Conservation (phyloP, 2,113 vertebrate species). For the Nothocercus nigrocapillus region DNA sequence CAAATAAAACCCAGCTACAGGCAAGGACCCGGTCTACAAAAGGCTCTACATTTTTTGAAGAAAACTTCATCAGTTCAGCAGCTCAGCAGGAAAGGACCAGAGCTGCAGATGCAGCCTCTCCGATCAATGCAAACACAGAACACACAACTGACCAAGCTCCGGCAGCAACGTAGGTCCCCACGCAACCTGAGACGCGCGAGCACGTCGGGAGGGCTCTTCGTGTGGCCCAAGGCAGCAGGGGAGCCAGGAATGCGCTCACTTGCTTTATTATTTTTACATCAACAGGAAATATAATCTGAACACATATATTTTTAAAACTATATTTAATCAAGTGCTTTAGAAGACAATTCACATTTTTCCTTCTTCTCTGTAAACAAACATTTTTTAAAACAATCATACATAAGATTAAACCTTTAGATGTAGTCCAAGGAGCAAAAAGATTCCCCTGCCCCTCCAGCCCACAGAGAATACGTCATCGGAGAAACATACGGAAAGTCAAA, state of each 20-base stretch:
- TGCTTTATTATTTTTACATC: slow-evolving; percentile 55
- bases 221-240: neutral
- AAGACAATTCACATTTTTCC: neutral
- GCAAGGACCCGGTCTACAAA: neutral
- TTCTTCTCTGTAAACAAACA: neutral
- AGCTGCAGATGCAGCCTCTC: neutral
- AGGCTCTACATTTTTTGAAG: neutral
- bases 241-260: neutral
- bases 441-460: neutral
- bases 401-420: neutral
- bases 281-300: neutral
- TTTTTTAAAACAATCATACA: neutral
- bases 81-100: neutral
- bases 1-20: fast-evolving
- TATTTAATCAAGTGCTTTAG: slow-evolving; percentile 17
- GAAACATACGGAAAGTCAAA: neutral
- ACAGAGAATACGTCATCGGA: neutral
- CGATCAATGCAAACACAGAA: neutral
- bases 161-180: fast-evolving
- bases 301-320: slow-evolving; percentile 27
- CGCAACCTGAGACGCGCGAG: neutral
- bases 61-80: neutral
- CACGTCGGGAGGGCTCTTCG: neutral
- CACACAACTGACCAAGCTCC: neutral
- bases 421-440: slow-evolving; percentile 19